phyloP scores from a whole-genome alignment of 2,113 vertebrate genomes.

The Cebus imitator region DNA sequence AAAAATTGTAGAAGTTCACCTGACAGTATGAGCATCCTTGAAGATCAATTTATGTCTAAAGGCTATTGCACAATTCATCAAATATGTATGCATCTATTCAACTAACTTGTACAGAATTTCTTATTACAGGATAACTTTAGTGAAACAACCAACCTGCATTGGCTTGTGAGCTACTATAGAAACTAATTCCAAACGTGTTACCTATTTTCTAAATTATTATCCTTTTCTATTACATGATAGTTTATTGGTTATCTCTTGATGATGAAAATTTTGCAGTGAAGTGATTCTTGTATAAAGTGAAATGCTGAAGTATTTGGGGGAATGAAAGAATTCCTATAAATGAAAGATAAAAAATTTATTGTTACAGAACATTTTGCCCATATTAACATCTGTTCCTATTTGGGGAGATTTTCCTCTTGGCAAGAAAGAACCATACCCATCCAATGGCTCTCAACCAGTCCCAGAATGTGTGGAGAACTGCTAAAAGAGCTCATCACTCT shows the following conservation, averaged over 20 bases:
- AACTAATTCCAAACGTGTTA: neutral
- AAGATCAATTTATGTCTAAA: neutral
- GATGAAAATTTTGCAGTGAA: neutral
- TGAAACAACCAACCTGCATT: neutral
- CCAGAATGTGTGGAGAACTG: neutral
- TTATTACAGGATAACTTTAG: neutral
- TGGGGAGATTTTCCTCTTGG: conserved; percentile 61
- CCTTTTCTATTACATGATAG: neutral
- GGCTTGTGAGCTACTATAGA: neutral
- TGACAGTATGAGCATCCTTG: neutral
- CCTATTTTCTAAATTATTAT: conserved; percentile 1
- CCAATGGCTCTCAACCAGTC: neutral
- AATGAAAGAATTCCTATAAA: conserved; percentile 48
- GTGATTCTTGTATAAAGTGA: neutral
- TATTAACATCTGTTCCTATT: conserved; percentile 71
- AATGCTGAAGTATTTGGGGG: neutral
- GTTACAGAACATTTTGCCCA: conserved; percentile 54
- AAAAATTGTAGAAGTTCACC: neutral
- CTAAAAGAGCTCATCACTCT: conserved; percentile 45
- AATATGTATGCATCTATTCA: neutral
- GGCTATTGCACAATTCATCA: neutral
- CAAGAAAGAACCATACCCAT: neutral
- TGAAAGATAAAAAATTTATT: conserved; percentile 56
- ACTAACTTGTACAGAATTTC: neutral
- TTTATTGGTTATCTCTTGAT: neutral